Base-by-base conservation (phyloP, 2,888 invertebrate species). In the Lasioglossum morio region DNA sequence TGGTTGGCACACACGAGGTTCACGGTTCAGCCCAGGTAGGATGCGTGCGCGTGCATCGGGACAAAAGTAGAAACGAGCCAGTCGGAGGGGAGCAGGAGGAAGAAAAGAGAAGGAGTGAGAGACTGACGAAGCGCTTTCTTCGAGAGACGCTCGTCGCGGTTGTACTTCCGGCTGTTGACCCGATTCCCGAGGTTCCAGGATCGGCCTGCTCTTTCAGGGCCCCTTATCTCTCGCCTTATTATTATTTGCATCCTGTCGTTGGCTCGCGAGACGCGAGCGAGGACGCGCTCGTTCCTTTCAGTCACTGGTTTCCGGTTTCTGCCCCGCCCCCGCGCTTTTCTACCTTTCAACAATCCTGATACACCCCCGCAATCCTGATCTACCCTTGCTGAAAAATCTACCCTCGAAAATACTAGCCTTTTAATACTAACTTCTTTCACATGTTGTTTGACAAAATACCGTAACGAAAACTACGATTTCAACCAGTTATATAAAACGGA, bases 91-190 rank as follows among this genome's bases (percentile, higher is more conserved):
- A 76, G 77, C 77, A 88, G 84, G 84, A 82, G 82, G 84, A 74
- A 37, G 57, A 60, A 60, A 34, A 63, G 37, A 37, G 70, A 48
- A 72, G 73, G 74, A 37, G 77, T 14, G n/a, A 34, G n/a, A 34
- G 8, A 30, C 57, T 46, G 19, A 23, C 40, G 5, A 70, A 72
- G 60, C 73, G 72, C 82, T 86, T 81, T 86, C 86, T 81, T 82
- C 83, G 87, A 81, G 87, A 87, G 81, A 81, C 63, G 72, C 72
- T 69, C 76, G 78, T 77, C 79, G 87, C 85, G 87, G 87, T 84
- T 77, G 78, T 77, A 87, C 87, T 91, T 91, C 91, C 91, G 91
- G 91, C 84, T 89, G 87, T 90, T 91, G 91, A 91, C 90, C 91
- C 88, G 90, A 85, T 92, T 91, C 89, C 76, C 81, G 86, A 81